Percentiles rank a stretch among this genome's conserved stretches.
Conservation (phyloP, 2,888 invertebrate species). For the Julus scandinavius region DNA sequence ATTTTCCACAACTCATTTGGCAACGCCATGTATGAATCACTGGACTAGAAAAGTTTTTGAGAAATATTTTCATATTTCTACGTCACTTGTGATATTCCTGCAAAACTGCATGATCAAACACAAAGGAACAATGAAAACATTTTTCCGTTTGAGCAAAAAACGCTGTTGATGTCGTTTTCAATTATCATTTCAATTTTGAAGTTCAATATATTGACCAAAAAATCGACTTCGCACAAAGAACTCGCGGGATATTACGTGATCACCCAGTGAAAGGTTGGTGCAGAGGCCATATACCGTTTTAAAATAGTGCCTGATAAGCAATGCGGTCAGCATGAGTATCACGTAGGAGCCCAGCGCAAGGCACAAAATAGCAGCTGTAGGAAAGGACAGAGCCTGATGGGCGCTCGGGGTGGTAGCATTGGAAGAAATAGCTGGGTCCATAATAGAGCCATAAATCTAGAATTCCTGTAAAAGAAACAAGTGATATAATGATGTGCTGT, state of each 20-base stretch:
- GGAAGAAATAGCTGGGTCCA: neutral
- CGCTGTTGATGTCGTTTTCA: too few species aligned
- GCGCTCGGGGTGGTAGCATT: neutral
- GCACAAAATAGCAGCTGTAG: conserved; percentile 53
- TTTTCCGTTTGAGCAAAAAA: neutral
- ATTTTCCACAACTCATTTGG: too few species aligned
- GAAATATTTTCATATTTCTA: neutral
- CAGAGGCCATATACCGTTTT: conserved; percentile 44
- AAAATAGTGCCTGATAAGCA: conserved; percentile 50
- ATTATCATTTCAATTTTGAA: neutral
- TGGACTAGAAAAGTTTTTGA: neutral
- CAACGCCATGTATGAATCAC: too few species aligned
- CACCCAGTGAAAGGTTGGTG: neutral
- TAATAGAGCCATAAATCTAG: conserved; percentile 7
- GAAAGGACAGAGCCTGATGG: neutral
- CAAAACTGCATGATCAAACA: neutral
- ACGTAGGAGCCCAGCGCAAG: conserved; percentile 46
- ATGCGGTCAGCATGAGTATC: conserved; percentile 38
- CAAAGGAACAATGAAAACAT: neutral
- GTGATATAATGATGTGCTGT: too few species aligned
- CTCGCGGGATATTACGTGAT: neutral
- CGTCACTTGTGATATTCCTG: neutral
- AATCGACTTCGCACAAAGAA: neutral
- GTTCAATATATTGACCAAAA: neutral
- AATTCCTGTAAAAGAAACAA: neutral